A percentile compares a stretch with the other conserved stretches of the same genome.
phyloP scores from a whole-genome alignment of 2,113 vertebrate species.

The Pteruthius melanotis region DNA sequence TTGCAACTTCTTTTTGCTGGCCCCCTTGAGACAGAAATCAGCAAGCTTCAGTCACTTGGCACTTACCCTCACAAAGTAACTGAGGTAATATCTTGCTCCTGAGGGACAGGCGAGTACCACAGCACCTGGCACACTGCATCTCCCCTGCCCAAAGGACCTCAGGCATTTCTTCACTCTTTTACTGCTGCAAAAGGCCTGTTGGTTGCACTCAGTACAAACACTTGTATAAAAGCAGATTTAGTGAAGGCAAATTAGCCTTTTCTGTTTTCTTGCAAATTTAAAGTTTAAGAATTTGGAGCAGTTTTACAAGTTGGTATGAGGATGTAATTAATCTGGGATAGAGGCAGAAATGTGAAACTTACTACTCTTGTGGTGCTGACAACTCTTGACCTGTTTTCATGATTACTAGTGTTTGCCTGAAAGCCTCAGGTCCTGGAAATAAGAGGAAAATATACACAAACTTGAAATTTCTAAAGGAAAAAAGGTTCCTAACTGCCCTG shows the following conservation, averaged over 20 bases:
- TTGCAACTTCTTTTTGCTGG: background rate
- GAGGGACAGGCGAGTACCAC: background rate
- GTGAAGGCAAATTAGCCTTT: background rate
- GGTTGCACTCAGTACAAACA: background rate
- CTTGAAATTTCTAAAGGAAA: background rate
- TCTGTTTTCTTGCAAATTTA: background rate
- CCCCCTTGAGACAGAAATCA: background rate
- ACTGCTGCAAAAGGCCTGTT: background rate
- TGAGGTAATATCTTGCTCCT: background rate
- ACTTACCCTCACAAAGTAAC: background rate
- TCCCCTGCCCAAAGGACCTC: background rate
- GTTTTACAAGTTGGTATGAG: background rate
- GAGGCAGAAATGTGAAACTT: background rate
- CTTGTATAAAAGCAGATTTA: background rate
- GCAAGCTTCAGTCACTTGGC: background rate
- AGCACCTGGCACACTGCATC: too few relatives aligned
- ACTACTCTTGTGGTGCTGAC: background rate
- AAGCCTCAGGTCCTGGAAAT: background rate
- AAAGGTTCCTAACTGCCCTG: rapidly evolving
- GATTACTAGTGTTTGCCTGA: background rate
- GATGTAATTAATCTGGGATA: background rate
- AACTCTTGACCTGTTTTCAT: background rate
- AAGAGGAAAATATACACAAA: background rate
- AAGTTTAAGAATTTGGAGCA: background rate
- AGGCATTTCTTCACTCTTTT: background rate